These are phyloP conservation scores for Mimachlamys varia DNA, from an alignment of 2,888 invertebrate species.

Conservation along the genomic window DNA sequence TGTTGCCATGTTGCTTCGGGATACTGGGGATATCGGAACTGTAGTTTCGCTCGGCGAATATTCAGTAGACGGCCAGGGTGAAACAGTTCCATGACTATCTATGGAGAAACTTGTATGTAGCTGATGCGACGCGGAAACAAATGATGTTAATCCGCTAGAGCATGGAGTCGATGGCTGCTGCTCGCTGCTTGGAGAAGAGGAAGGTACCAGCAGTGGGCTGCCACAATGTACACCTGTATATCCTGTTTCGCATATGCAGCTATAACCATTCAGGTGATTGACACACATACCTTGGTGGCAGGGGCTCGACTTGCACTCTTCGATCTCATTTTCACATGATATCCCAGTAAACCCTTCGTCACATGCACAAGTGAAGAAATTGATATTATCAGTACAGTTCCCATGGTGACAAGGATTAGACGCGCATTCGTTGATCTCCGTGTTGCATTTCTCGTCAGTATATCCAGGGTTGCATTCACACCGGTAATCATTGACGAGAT, in stretches of 20 bases:
- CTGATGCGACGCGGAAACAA: background rate
- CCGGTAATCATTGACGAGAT: slow-evolving; percentile 9
- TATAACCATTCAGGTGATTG: slow-evolving; percentile 32
- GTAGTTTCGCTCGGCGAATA: background rate
- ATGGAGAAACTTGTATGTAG: background rate
- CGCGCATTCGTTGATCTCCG: slow-evolving; percentile 83
- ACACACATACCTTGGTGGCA: slow-evolving; percentile 83
- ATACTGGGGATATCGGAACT: background rate
- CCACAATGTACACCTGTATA: slow-evolving; percentile 38
- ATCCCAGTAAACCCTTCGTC: slow-evolving; percentile 90
- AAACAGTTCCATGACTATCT: background rate
- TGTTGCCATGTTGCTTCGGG: background rate
- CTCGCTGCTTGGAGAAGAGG: background rate
- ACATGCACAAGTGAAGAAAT: slow-evolving; percentile 89
- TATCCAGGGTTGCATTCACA: slow-evolving; percentile 1
- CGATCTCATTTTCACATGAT: slow-evolving; percentile 86
- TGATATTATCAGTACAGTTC: slow-evolving; percentile 67
- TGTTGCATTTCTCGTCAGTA: background rate
- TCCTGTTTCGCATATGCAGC: slow-evolving; percentile 47
- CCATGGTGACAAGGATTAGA: slow-evolving; percentile 91
- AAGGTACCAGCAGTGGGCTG: background rate
- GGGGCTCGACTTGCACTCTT: slow-evolving; percentile 78
- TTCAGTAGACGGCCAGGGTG: background rate
- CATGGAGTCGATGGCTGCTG: background rate
- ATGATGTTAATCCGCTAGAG: background rate